These are phyloP conservation scores for Stichopus chloronotus DNA, from an alignment of 35 echinoderm and acorn worm genomes.

Conservation along the genomic window DNA sequence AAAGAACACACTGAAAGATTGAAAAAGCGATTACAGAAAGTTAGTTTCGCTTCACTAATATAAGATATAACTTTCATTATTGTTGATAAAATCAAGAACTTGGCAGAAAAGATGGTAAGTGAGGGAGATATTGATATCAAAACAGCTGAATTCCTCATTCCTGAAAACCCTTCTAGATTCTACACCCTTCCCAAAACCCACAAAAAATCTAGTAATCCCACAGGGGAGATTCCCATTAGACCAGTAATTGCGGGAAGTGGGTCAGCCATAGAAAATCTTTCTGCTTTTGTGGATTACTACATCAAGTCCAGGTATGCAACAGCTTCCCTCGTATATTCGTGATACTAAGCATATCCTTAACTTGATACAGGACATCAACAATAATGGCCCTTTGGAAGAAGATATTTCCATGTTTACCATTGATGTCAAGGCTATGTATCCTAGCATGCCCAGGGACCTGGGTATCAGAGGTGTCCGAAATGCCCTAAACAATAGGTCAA, in stretches of 20 bases:
- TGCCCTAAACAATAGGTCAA: conserved; percentile 5
- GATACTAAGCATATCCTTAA: too few species aligned
- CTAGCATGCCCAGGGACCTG: neutral
- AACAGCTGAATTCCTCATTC: too few species aligned
- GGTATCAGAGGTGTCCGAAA: neutral
- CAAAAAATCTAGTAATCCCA: neutral
- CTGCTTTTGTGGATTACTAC: neutral
- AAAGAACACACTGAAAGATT: too few species aligned
- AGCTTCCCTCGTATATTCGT: neutral
- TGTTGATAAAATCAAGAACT: conserved; percentile 2
- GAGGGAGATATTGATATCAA: conserved; percentile 23
- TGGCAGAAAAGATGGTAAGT: conserved; percentile 11
- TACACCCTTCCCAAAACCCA: neutral
- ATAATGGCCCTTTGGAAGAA: too few species aligned
- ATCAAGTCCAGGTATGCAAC: neutral
- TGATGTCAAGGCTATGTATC: neutral
- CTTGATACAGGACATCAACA: neutral
- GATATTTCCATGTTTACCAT: neutral
- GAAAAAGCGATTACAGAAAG: too few species aligned
- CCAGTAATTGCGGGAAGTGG: too few species aligned
- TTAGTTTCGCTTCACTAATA: too few species aligned
- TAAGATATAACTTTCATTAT: neutral
- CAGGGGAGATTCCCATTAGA: too few species aligned
- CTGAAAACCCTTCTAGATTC: neutral
- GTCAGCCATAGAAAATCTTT: too few species aligned